Evolutionary conservation across 2,888 invertebrate species (phyloP).

Genomic region (Lasiommata megera): DNA sequence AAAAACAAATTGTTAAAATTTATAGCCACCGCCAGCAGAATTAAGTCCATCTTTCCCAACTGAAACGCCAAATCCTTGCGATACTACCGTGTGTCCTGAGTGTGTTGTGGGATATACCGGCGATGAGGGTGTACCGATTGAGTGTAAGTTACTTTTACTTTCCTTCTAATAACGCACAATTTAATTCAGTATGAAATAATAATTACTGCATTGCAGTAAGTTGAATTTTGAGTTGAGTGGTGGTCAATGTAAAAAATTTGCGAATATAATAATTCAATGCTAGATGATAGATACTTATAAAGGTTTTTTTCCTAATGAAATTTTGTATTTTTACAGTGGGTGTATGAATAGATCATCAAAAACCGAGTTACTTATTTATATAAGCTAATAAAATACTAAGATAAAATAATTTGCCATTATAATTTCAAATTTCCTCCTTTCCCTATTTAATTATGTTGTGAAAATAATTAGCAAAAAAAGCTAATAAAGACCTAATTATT

Average conservation of each 20-base stretch:
- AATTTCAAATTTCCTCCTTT: neutral
- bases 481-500: too few species aligned
- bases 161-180: too few species aligned
- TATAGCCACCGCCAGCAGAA: conserved; percentile 65
- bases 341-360: neutral
- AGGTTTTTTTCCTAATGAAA: neutral
- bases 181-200: too few species aligned
- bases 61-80: conserved; percentile 64
- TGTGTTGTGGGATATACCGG: conserved; percentile 60
- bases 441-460: too few species aligned
- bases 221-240: too few species aligned
- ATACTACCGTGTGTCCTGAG: conserved; percentile 64
- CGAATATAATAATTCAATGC: too few species aligned
- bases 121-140: conserved; percentile 45
- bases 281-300: too few species aligned
- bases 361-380: neutral
- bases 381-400: neutral
- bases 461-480: too few species aligned
- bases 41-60: conserved; percentile 64
- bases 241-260: too few species aligned
- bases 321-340: conserved; percentile 12
- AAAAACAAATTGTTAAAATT: neutral
- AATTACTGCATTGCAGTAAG: too few species aligned
- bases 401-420: neutral
- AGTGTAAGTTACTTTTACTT: conserved; percentile 39